These are phyloP conservation scores for Blera fallax DNA, from an alignment of 2,888 invertebrate species.

Conservation along the genomic window DNA sequence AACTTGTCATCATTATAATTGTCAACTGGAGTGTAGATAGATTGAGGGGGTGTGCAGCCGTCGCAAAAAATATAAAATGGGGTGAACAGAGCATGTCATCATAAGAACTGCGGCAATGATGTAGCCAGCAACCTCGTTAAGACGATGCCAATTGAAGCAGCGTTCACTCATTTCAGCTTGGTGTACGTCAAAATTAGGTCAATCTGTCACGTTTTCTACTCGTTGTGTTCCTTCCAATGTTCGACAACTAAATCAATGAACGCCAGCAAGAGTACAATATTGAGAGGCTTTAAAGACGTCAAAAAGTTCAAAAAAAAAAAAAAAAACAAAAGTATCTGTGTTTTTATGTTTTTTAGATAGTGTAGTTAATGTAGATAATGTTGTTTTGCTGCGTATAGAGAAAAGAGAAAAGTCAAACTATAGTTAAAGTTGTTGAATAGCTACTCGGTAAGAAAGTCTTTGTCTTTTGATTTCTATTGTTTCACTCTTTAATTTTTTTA, in stretches of 20 bases:
- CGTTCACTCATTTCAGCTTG: conserved; percentile 2
- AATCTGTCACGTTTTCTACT: conserved; percentile 36
- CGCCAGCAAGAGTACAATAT: not conserved
- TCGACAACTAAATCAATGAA: not conserved
- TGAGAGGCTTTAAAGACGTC: not conserved
- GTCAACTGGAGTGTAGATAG: conserved; percentile 9
- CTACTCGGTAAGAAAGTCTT: no score
- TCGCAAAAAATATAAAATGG: conserved; percentile 2
- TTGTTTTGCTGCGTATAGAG: no score
- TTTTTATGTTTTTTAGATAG: no score
- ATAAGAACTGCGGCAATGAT: conserved; percentile 20
- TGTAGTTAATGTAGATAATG: no score
- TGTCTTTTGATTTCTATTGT: no score
- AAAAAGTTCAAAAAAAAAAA: not conserved
- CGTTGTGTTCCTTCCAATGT: not conserved
- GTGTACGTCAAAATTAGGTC: conserved; percentile 26
- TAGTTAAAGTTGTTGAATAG: no score
- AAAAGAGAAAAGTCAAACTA: no score
- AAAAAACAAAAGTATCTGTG: not conserved
- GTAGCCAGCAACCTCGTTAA: conserved; percentile 14
- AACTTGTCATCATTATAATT: conserved; percentile 42
- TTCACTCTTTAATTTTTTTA: no score
- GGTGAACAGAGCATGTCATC: conserved; percentile 8
- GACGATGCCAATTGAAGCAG: conserved; percentile 38
- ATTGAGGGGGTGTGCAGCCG: not conserved